Evolutionary conservation across 2,888 invertebrate genomes (phyloP).

Genomic region (Colletes collaris): DNA sequence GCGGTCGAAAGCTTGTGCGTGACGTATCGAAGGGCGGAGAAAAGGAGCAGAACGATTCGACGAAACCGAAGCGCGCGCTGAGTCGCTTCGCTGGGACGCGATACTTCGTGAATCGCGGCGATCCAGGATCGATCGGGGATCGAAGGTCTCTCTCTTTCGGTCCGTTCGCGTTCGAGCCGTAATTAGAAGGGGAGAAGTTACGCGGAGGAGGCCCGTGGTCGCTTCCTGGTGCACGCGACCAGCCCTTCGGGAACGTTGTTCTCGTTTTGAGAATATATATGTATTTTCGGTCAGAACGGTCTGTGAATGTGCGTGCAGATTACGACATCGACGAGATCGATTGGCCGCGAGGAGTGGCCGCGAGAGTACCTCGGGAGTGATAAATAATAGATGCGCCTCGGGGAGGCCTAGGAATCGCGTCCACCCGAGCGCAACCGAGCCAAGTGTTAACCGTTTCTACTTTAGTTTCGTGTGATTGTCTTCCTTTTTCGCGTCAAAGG

Average conservation of each 20-base stretch:
- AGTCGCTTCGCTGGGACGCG: no score
- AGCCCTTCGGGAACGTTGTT: no score
- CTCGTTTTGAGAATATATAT: no score
- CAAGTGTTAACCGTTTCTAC: slow-evolving; percentile 14
- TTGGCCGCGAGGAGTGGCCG: slow-evolving; percentile 20
- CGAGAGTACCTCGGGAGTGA: slow-evolving; percentile 18
- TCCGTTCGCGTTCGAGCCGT: no score
- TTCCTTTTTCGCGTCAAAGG: slow-evolving; percentile 41
- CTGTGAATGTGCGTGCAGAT: slow-evolving; percentile 29
- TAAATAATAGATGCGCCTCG: slow-evolving; percentile 16
- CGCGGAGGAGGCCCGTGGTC: no score
- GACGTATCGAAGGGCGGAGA: background rate
- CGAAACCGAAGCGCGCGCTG: no score
- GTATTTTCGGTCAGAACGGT: background rate
- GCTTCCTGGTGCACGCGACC: no score
- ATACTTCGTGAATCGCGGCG: no score
- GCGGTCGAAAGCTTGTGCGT: background rate
- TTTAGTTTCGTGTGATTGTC: slow-evolving; percentile 45
- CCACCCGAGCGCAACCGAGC: slow-evolving; percentile 9
- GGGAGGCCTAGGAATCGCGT: background rate
- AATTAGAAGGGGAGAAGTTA: no score
- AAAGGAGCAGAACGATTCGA: background rate
- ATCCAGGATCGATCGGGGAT: no score
- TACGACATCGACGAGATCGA: slow-evolving; percentile 11
- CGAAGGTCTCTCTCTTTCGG: no score